Conservation (phyloP, 1,140 invertebrate species). For the Homalodisca vitripennis region DNA sequence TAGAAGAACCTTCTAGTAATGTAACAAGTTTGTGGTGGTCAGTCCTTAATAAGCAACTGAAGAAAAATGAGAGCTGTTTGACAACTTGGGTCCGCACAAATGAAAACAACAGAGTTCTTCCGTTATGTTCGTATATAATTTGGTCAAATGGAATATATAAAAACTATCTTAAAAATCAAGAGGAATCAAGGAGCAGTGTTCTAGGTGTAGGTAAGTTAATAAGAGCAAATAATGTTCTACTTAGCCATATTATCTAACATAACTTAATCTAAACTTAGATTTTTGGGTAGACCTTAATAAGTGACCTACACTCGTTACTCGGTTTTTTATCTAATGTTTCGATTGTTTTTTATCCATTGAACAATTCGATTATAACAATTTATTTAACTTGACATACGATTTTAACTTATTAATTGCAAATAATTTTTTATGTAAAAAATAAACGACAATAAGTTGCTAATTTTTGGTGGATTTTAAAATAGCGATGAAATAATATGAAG, state of each 20-base stretch:
- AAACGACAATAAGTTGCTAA: background rate
- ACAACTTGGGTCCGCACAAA: background rate
- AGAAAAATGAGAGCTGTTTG: background rate
- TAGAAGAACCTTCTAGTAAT: background rate
- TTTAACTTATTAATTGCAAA: no score
- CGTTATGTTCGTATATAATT: constrained; percentile 5
- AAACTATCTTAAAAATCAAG: background rate
- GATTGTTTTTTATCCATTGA: background rate
- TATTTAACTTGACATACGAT: no score
- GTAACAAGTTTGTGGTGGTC: background rate
- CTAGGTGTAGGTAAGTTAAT: background rate
- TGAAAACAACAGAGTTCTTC: constrained; percentile 8
- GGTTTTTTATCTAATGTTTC: background rate
- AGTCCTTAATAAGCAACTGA: background rate
- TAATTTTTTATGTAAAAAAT: background rate
- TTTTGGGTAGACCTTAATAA: no score
- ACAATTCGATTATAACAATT: no score
- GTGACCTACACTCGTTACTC: no score
- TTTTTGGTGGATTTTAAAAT: no score
- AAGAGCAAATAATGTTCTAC: no score
- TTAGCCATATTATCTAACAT: background rate
- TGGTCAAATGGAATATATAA: constrained; percentile 7
- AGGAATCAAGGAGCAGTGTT: background rate
- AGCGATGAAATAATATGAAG: no score
- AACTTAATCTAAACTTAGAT: background rate